Base-by-base conservation (phyloP, 2,797 vertebrate genomes). In the Peromyscus eremicus region DNA sequence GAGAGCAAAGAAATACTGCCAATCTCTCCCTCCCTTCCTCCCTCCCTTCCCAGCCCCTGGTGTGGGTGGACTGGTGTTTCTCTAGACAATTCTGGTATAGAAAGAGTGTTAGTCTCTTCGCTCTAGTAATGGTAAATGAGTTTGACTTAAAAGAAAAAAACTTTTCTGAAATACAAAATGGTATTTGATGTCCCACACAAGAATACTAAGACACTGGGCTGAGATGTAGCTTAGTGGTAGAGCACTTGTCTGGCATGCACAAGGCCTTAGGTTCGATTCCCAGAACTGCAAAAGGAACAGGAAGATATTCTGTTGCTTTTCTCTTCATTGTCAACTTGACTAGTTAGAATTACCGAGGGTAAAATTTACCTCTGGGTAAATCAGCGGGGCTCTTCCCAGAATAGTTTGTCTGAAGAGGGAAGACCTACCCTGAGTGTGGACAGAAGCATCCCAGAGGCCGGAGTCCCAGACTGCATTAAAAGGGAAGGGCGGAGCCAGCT, bases 41-140 rank as follows among this genome's bases (percentile, higher is more conserved):
- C 29, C 40, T 7, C 43, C 43, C 46, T 40, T 21, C 17, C 32
- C 6, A 6, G 11, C 40, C 83, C 68, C 43, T 68, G 83, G 46
- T 9, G 10, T 66, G 5, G 85, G 1, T 66, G 6, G 81, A 89
- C 21, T 46, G 3, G 7, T 73, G 79, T 97, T 91, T 88, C 46
- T 92, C 19, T 27, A 68, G 57, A 23, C 40, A 46, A 46, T 84
- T 89, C 37, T 60, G 14, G 73, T 82, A 23, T n/a, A 92, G 87
- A 64, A 46, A 29, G 84, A 71, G 52, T 68, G 0, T 89, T 23
- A n/a, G 37, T 37, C 12, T 46, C 34, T 66, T 80, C 21, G 17
- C 68, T 96, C 29, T 34, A 93, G 40, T 82, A 89, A 57, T 92
- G 25, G 11, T 77, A n/a, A n/a, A 77, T 94, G 60, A 94, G 21